Conservation (phyloP, 2,797 vertebrate species). For the Xiphophorus birchmanni region DNA sequence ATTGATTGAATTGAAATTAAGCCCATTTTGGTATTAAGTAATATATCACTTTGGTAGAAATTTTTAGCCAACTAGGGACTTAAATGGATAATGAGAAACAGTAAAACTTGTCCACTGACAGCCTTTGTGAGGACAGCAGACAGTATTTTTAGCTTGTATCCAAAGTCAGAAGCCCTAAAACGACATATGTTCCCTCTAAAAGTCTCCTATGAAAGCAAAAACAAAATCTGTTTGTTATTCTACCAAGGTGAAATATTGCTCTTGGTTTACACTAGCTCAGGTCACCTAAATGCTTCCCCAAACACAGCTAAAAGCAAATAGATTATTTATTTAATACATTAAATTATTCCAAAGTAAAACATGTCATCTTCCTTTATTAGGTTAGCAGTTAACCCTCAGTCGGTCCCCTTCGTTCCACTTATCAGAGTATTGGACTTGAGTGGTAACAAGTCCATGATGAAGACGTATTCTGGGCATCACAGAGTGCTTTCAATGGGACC, state of each 20-base stretch:
- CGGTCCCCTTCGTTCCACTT: background rate
- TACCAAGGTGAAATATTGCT: conserved; percentile 61
- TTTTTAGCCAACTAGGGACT: background rate
- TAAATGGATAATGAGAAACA: background rate
- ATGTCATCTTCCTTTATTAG: conserved; percentile 6
- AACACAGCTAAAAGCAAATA: conserved; percentile 16
- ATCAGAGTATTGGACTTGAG: background rate
- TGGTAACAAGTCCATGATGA: background rate
- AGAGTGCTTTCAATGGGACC: background rate
- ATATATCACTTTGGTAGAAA: conserved; percentile 57
- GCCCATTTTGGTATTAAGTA: conserved; percentile 24
- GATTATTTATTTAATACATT: background rate
- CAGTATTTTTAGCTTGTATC: background rate
- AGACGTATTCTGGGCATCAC: background rate
- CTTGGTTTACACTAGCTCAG: conserved; percentile 14
- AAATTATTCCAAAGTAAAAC: conserved; percentile 6
- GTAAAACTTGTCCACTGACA: background rate
- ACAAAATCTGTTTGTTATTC: conserved; percentile 12
- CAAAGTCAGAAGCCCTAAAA: background rate
- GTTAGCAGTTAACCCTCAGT: conserved; percentile 10
- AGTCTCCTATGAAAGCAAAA: background rate
- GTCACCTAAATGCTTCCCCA: conserved; percentile 11
- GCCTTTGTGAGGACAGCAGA: background rate
- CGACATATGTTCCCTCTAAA: background rate
- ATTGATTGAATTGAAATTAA: conserved; percentile 61